Base-by-base conservation (phyloP, 2,113 vertebrate genomes). In the Carettochelys insculpta region DNA sequence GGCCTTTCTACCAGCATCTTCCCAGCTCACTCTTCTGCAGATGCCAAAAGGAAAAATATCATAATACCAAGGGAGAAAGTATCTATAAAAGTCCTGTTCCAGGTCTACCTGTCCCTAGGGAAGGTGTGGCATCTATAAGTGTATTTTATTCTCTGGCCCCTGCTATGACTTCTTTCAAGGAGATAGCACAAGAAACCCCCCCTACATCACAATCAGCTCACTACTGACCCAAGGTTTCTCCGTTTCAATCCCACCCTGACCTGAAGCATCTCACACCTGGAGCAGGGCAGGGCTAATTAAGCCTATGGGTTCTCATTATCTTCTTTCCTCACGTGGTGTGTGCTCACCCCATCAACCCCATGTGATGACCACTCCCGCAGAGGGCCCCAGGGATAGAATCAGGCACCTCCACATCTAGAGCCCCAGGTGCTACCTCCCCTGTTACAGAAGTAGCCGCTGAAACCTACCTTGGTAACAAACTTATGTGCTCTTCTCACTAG, bases 171-270 rank as follows among this genome's bases (percentile, higher is more conserved):
- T 3, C 2, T 79, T 34, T 3, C 38, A 7, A 75, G 41, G 0
- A 2, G 0, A 0, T 38, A 27, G 5, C 8, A 65, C n/a, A 65
- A 65, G 34, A 65, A 19, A 20, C 11, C 19, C 61, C 8, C 25
- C 29, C n/a, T 22, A 20, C 61, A 7, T 65, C 34, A 17, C 34
- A 65, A 8, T 38, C 8, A 65, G 34, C 4, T 8, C 61, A 38
- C 1, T 38, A 65, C 61, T 65, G 34, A 65, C 17, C 34, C 20
- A 8, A 68, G n/a, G 16, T 68, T 68, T 38, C 38, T 8, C 34
- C 17, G 8, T 68, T 68, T 5, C 17, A 68, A 19, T 38, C n/a
- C 61, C n/a, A 38, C 19, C n/a, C 19, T 68, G n/a, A 9, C 17
- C 20, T 22, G 2, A n/a, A 3, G 11, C 19, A 2, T 68, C 61